Percentiles rank a stretch among this genome's conserved stretches.
Evolutionary conservation across 2,113 vertebrate species (phyloP).

Genomic region (Pogona vitticeps): DNA sequence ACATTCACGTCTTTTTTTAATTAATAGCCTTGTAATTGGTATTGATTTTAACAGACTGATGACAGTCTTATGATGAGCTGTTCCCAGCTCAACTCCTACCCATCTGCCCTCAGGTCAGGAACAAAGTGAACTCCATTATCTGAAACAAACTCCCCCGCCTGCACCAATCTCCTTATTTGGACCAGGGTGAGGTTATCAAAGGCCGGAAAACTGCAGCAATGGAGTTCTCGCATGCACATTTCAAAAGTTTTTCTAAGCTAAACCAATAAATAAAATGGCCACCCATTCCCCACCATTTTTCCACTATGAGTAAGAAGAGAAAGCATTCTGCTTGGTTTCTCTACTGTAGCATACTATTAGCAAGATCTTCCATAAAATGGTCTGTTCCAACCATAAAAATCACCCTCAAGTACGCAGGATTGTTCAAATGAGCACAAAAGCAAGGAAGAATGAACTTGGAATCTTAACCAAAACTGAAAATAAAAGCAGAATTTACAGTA

Average conservation of each 20-base stretch:
- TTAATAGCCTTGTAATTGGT: constrained; percentile 79
- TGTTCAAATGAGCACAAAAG: too few species aligned
- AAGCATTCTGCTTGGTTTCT: too few species aligned
- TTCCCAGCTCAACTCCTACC: constrained; percentile 61
- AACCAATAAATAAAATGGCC: neutral
- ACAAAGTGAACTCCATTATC: constrained; percentile 62
- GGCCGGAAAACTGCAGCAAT: accelerated
- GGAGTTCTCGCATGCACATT: neutral
- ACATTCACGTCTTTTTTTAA: constrained; percentile 75
- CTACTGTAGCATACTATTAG: neutral
- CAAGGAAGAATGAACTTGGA: too few species aligned
- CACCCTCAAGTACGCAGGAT: too few species aligned
- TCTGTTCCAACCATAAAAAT: neutral
- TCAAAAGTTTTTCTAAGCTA: neutral
- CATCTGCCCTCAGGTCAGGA: constrained; percentile 63
- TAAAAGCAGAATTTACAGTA: too few species aligned
- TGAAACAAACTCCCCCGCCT: constrained; percentile 49
- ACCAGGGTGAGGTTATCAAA: constrained; percentile 41
- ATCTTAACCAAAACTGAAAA: too few species aligned
- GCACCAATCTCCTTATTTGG: constrained; percentile 44
- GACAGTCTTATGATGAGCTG: constrained; percentile 71
- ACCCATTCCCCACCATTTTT: neutral
- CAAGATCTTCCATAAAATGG: neutral
- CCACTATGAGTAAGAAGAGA: neutral
- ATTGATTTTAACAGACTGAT: constrained; percentile 73